These are phyloP conservation scores for Aphelenchoides bicaudatus DNA, from an alignment of 2,888 invertebrate species.

Conservation along the genomic window DNA sequence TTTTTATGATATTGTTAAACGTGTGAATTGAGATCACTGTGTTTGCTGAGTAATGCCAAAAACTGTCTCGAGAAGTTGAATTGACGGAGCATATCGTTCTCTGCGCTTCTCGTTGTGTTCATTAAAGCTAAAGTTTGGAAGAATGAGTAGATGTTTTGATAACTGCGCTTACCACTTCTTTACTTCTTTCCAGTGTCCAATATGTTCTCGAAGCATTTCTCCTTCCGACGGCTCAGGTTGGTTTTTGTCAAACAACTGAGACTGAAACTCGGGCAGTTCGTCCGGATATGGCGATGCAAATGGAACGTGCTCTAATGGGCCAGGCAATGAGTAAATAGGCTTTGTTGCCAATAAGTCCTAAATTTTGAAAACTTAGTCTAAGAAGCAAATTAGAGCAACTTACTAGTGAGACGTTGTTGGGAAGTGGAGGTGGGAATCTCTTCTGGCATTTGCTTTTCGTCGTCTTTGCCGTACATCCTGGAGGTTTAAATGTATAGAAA, in stretches of 20 bases:
- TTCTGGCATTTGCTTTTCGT: constrained; percentile 30
- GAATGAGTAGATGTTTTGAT: background rate
- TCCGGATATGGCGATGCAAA: constrained; percentile 19
- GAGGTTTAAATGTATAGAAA: too few species aligned
- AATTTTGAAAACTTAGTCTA: constrained; percentile 8
- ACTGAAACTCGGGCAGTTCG: constrained; percentile 8
- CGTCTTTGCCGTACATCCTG: constrained; percentile 48
- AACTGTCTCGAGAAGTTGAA: constrained; percentile 37
- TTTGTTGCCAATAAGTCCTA: constrained; percentile 47
- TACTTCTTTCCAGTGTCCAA: constrained; percentile 45
- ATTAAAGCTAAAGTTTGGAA: constrained; percentile 31
- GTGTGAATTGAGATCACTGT: constrained; percentile 18
- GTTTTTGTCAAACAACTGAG: constrained; percentile 23
- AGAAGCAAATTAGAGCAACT: constrained; percentile 7
- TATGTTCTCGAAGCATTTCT: constrained; percentile 35
- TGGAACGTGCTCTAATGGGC: constrained; percentile 28
- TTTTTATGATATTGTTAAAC: too few species aligned
- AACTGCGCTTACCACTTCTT: constrained; percentile 35
- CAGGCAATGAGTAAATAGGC: constrained; percentile 42
- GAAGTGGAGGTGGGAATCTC: constrained; percentile 25
- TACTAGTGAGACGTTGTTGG: constrained; percentile 11
- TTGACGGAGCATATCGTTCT: constrained; percentile 32
- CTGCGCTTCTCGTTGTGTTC: constrained; percentile 35
- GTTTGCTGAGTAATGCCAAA: constrained; percentile 40
- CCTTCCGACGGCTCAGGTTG: constrained; percentile 22